Evolutionary conservation across 2,888 invertebrate genomes (phyloP).

Genomic region (Pandemis corylana): DNA sequence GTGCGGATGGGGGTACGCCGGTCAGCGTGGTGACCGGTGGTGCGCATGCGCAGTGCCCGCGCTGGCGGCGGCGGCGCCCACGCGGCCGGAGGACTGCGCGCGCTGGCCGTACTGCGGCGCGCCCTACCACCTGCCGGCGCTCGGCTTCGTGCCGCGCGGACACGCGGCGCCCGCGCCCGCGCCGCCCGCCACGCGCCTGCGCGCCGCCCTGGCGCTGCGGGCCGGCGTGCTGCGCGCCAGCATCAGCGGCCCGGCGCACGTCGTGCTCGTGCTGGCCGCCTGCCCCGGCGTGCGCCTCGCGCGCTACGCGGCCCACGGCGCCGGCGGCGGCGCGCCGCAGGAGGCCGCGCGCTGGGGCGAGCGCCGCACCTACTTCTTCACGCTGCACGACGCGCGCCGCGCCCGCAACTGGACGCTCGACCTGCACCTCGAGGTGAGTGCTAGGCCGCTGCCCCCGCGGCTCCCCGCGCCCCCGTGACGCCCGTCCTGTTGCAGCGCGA

Average conservation of each 20-base stretch:
- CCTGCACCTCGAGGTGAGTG: slow-evolving; percentile 44
- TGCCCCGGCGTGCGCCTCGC: slow-evolving; percentile 77
- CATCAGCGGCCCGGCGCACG: slow-evolving; percentile 54
- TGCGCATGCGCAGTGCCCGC: slow-evolving; percentile 49
- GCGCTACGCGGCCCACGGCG: slow-evolving; percentile 79
- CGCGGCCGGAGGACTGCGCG: slow-evolving; percentile 78
- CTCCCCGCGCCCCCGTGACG: no score
- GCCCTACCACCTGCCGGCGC: slow-evolving; percentile 91
- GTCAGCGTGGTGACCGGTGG: background rate
- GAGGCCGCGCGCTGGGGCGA: slow-evolving; percentile 75
- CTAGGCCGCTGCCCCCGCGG: no score
- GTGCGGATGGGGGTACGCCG: no score
- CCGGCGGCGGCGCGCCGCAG: slow-evolving; percentile 73
- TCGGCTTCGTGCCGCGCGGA: slow-evolving; percentile 87
- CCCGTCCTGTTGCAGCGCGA: slow-evolving; percentile 39
- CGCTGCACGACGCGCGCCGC: slow-evolving; percentile 55
- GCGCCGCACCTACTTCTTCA: slow-evolving; percentile 76
- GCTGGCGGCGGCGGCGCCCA: slow-evolving; percentile 44
- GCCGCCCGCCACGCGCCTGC: slow-evolving; percentile 75
- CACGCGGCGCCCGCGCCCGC: slow-evolving; percentile 85
- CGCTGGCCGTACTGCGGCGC: slow-evolving; percentile 90
- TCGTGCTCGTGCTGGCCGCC: slow-evolving; percentile 86
- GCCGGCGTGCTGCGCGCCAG: slow-evolving; percentile 19
- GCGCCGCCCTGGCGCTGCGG: slow-evolving; percentile 64
- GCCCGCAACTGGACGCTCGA: slow-evolving; percentile 42